Base-by-base conservation (phyloP, 2,888 invertebrate genomes). In the Ectemnius cavifrons region DNA sequence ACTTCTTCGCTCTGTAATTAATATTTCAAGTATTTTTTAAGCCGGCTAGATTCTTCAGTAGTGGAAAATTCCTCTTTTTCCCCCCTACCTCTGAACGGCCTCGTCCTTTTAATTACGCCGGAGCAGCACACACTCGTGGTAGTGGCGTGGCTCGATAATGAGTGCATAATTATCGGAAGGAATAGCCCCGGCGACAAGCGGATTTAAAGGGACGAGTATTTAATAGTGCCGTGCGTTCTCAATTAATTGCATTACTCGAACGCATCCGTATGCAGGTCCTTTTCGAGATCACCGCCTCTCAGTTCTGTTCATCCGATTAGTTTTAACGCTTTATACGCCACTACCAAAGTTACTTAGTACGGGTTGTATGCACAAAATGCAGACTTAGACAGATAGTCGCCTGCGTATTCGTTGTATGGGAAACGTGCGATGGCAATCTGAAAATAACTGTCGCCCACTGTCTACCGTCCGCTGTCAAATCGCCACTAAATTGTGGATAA, bases 401-500 rank as follows among this genome's bases (percentile, higher is more conserved):
- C 2, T 1, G 37, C 23, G 23, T 47, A 5, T n/a, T 47, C 2
- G n/a, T 47, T 5, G n/a, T 47, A n/a, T 47, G 16, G 52, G 52
- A 13, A 16, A 52, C 52, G 16, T 16, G 2, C 5, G 13, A 49
- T 6, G 49, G 49, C 1, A 13, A 49, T 49, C n/a, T 11, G 52
- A 52, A 52, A 52, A 52, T 52, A 16, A 67, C 58, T 61, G 73
- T 71, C 49, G 14, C 49, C 62, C 49, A 46, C 28, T 57, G 57
- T 56, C 69, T 72, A 76, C 63, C 23, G 52, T 28, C 27, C 28
- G 16, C 56, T 71, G 75, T 76, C 65, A 78, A 81, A 81, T 80
- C 71, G 63, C 59, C 63, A 72, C 77, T 71, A 77, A 80, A 82
- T 84, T 80, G 78, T 49, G 79, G 66, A 74, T 84, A 82, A 84